Evolutionary conservation across 2,888 invertebrate genomes (phyloP).

Genomic region (Thysanoteuthis rhombus): DNA sequence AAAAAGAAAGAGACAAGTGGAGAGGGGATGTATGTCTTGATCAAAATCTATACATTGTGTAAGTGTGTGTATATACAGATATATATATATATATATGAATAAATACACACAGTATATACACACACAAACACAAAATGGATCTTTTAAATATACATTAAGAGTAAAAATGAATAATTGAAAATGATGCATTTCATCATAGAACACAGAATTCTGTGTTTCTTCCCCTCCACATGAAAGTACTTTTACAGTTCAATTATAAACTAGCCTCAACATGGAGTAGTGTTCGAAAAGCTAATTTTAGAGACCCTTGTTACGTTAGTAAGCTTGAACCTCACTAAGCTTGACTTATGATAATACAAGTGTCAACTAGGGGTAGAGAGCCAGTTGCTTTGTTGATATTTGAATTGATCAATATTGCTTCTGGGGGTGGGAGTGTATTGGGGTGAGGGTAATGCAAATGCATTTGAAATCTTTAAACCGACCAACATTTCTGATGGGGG

Average conservation of each 20-base stretch:
- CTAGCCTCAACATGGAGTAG: not conserved
- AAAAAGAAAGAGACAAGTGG: not conserved
- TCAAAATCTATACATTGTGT: not conserved
- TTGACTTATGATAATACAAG: not conserved
- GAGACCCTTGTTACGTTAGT: not conserved
- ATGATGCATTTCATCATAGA: too few relatives aligned
- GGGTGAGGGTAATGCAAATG: not conserved
- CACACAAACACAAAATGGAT: too few relatives aligned
- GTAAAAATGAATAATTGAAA: too few relatives aligned
- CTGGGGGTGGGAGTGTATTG: not conserved
- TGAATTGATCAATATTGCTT: not conserved
- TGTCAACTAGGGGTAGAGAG: not conserved
- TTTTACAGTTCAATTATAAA: not conserved
- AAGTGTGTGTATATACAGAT: not conserved
- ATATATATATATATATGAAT: not conserved
- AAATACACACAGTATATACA: too few relatives aligned
- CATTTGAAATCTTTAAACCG: not conserved
- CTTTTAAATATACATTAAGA: too few relatives aligned
- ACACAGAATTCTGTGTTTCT: too few relatives aligned
- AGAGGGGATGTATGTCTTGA: not conserved
- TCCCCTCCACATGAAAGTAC: too few relatives aligned
- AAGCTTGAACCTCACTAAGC: not conserved
- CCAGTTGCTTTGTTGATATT: not conserved
- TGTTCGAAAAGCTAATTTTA: not conserved
- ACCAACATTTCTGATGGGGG: too few relatives aligned